phyloP scores from a whole-genome alignment of 53 echinoderm and acorn worm genomes.

The Patiria pectinifera region DNA sequence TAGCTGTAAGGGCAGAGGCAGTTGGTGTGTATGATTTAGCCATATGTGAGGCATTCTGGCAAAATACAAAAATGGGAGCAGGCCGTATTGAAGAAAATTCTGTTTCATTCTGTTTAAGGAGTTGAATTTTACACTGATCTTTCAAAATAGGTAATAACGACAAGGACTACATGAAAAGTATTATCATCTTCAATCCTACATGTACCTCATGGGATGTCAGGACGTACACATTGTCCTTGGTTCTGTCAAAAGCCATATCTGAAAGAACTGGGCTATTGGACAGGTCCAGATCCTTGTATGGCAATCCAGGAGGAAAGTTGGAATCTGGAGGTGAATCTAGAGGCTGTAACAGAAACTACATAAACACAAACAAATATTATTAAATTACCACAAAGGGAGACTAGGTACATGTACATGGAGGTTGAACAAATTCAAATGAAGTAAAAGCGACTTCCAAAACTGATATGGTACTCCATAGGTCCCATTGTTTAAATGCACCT shows the following conservation, averaged over 20 bases:
- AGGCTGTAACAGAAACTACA: slow-evolving; percentile 79
- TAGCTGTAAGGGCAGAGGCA: too few relatives aligned
- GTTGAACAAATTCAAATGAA: too few relatives aligned
- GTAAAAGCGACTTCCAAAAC: too few relatives aligned
- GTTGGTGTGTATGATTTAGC: too few relatives aligned
- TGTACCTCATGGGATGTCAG: slow-evolving; percentile 83
- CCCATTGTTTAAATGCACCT: neutral
- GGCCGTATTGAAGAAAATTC: too few relatives aligned
- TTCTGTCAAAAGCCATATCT: slow-evolving; percentile 82
- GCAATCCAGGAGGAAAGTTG: slow-evolving; percentile 53
- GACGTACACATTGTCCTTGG: slow-evolving; percentile 70
- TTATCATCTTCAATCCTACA: neutral
- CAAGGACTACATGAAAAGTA: neutral
- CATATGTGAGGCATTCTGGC: too few relatives aligned
- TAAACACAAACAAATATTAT: neutral
- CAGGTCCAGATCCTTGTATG: slow-evolving; percentile 82
- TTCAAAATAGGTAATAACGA: too few relatives aligned
- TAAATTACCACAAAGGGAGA: neutral
- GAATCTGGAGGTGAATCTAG: neutral
- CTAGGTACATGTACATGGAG: neutral
- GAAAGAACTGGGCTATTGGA: slow-evolving; percentile 75
- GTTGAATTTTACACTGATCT: too few relatives aligned
- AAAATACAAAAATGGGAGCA: too few relatives aligned
- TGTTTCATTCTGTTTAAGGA: too few relatives aligned
- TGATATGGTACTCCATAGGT: too few relatives aligned